Evolutionary conservation across 1,140 invertebrate species (phyloP).

Genomic region (Rhyacophila brunnea): DNA sequence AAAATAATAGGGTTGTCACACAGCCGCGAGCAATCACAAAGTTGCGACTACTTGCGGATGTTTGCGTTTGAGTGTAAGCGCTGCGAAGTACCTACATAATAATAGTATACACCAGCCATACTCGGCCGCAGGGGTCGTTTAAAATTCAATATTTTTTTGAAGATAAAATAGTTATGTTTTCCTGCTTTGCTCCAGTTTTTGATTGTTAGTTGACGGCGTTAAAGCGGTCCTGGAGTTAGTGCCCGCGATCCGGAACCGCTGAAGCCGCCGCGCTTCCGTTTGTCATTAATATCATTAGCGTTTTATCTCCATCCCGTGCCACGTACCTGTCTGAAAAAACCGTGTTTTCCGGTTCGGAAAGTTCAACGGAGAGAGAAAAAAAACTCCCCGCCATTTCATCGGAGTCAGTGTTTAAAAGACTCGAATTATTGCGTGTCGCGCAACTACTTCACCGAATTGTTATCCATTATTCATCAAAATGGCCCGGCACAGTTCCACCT

Average conservation of each 20-base stretch:
- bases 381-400: conserved; percentile 6
- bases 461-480: conserved; percentile 28
- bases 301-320: not conserved
- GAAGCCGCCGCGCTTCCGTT: conserved; percentile 18
- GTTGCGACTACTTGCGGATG: too few relatives aligned
- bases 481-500: conserved; percentile 12
- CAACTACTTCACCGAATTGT: conserved; percentile 4
- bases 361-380: not conserved
- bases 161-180: too few relatives aligned
- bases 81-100: too few relatives aligned
- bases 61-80: too few relatives aligned
- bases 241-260: not conserved
- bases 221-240: not conserved
- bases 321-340: conserved; percentile 6
- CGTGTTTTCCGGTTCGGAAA: conserved; percentile 13
- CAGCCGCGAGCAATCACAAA: too few relatives aligned
- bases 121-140: too few relatives aligned
- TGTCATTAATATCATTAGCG: conserved; percentile 25
- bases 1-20: too few relatives aligned
- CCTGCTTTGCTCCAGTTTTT: too few relatives aligned
- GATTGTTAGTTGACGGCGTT: not conserved
- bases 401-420: conserved; percentile 12
- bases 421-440: conserved; percentile 6
- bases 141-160: too few relatives aligned
- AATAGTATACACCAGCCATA: too few relatives aligned